Evolutionary conservation across 2,888 invertebrate species (phyloP), one percentile per base, ranked within the genome.

Genomic region (Hoplodrina blanda): DNA sequence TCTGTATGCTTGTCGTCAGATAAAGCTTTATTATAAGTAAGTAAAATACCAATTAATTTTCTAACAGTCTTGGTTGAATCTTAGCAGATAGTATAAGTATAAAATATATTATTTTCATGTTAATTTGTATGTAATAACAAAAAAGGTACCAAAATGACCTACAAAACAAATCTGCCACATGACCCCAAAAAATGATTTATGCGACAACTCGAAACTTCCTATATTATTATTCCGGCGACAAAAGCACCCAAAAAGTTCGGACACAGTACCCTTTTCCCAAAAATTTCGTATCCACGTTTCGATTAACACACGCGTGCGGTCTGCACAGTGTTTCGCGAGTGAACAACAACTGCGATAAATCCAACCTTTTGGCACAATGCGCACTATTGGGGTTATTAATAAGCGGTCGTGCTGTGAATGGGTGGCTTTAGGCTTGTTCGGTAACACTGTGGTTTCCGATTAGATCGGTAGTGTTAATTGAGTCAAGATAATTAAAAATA

Each of bases 271-370:
- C 62, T 80, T 63, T 52, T n/a, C 10, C 52, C 54, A 46, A 59
- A 72, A 61, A 56, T 30, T 71, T 11, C 80, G 20, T 79, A 72
- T 80, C 83, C 78, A 73, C 57, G 61, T 67, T 78, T 62, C 46
- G 6, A 53, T n/a, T 65, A 15, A 59, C 71, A 72, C 46, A 19
- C 25, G 56, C 46, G 15, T 78, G 73, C 54, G 74, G 78, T 67
- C 68, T 70, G 83, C 71, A 55, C 73, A 77, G 72, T 80, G 73
- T 79, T 69, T 69, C 59, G 69, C 72, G 73, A 72, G 75, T 69
- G 54, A 83, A 85, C 81, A 89, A 89, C 88, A 90, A 90, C 81
- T 85, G 78, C 85, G 63, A 90, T 90, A 90, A 90, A 90, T 90
- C 85, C 73, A 75, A 81, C 81, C 82, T 86, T 89, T 86, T 86